These are phyloP conservation scores for Drosophila antonietae DNA, from an alignment of 2,888 invertebrate species.

Conservation along the genomic window DNA sequence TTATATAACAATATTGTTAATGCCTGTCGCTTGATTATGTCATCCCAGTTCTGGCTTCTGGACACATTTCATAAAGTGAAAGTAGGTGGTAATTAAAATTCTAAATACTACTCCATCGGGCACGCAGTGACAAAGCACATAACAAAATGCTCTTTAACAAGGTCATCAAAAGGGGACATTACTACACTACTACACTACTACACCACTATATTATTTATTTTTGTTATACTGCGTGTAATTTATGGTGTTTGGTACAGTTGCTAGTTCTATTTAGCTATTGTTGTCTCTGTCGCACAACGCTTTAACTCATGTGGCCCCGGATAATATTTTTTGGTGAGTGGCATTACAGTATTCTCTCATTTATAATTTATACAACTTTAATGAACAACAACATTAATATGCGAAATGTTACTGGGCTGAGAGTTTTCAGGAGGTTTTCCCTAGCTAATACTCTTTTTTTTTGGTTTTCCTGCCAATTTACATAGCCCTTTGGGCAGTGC, in stretches of 20 bases:
- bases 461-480: not conserved
- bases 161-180: slow-evolving; percentile 25
- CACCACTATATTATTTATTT: too few species aligned
- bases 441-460: not conserved
- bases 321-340: slow-evolving; percentile 27
- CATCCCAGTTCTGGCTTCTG: slow-evolving; percentile 24
- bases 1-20: slow-evolving; percentile 20
- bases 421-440: slow-evolving; percentile 2
- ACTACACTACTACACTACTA: not conserved
- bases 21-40: slow-evolving; percentile 32
- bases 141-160: slow-evolving; percentile 33
- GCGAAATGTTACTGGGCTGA: slow-evolving; percentile 57
- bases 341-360: slow-evolving; percentile 55
- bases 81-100: slow-evolving; percentile 37
- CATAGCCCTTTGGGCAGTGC: not conserved
- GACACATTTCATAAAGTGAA: slow-evolving; percentile 28
- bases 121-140: slow-evolving; percentile 17
- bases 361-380: slow-evolving; percentile 78
- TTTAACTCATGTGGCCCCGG: slow-evolving; percentile 32
- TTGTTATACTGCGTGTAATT: not conserved
- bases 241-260: not conserved
- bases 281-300: slow-evolving; percentile 3
- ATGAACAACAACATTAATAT: slow-evolving; percentile 79
- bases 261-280: not conserved
- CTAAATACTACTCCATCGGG: slow-evolving; percentile 11